Percentiles rank a stretch among this genome's conserved stretches.
These are phyloP conservation scores for Zosterops japonicus DNA, from an alignment of 2,113 vertebrate genomes.

Conservation along the genomic window DNA sequence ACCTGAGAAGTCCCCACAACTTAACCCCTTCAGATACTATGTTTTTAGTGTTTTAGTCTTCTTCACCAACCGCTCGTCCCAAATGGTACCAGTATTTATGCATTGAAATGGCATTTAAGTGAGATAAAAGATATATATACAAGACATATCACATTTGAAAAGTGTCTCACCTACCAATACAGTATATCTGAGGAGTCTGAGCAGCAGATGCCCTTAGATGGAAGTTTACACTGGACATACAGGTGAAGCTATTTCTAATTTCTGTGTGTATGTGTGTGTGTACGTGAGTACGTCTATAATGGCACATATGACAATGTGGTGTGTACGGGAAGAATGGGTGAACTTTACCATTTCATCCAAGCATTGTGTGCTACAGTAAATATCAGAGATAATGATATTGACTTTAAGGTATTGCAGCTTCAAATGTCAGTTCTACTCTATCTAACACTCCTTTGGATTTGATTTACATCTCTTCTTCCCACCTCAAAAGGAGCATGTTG, in stretches of 20 bases:
- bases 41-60: neutral
- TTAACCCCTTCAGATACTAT: neutral
- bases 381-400: slow-evolving; percentile 83
- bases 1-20: neutral
- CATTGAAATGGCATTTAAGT: neutral
- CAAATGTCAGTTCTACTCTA: slow-evolving; percentile 80
- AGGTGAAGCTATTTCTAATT: neutral
- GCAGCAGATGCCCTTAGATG: neutral
- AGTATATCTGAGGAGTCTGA: neutral
- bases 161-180: neutral
- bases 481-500: neutral
- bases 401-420: slow-evolving; percentile 80
- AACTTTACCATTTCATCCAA: slow-evolving; percentile 74
- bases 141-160: neutral
- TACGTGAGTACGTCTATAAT: neutral
- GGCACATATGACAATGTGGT: neutral
- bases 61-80: neutral
- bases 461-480: slow-evolving; percentile 68
- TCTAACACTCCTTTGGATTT: slow-evolving; percentile 52
- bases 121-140: neutral
- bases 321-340: slow-evolving; percentile 59
- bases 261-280: neutral
- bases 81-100: neutral
- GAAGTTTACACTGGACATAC: neutral
- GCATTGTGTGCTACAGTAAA: slow-evolving; percentile 77